Evolutionary conservation across 1,140 invertebrate genomes (phyloP), one percentile per base, ranked within the genome.

Genomic region (Calycopis cecrops): DNA sequence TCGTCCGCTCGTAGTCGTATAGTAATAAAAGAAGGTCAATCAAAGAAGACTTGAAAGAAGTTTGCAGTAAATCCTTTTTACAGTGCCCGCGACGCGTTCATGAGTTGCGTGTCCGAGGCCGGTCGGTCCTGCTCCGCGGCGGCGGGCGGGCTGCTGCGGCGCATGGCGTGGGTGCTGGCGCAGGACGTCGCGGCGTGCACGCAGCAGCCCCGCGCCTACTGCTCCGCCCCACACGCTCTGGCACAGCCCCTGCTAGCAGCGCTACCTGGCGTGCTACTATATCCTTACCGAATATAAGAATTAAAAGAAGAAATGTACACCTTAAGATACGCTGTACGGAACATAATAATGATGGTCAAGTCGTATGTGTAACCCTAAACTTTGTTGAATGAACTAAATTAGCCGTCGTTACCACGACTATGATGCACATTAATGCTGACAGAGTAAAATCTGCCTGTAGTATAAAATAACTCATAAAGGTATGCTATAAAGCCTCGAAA

Each of bases 121-220:
- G 78, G 79, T 0, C 70, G 79, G 0, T 59, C 69, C 1, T 86
- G 83, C 51, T 76, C 83, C 0, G 53, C 40, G 3, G 37, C 60
- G 1, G 79, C 79, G 0, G 60, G 73, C 14, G 69, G 53, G 4
- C 51, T 86, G 48, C 71, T 86, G 16, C 53, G 70, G 28, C 70
- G 75, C 1, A 79, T 86, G 72, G 83, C 83, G 3, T 83, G 79
- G 76, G 80, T 86, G 2, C 69, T 86, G 2, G 80, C 83, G 3
- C 80, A 86, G 40, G 83, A 86, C 48, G 75, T 84, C 10, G 83
- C 80, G 0, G 73, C 74, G 0, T 84, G 83, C 61, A 77, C 58
- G 11, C 70, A 74, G 12, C 76, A 81, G n/a, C 77, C 74, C 0
- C 51, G 71, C 9, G 73, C 77, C 0, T 63, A 74, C 55, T 85